Base-by-base conservation (phyloP, 2,113 vertebrate genomes). In the Nannospalax galili region DNA sequence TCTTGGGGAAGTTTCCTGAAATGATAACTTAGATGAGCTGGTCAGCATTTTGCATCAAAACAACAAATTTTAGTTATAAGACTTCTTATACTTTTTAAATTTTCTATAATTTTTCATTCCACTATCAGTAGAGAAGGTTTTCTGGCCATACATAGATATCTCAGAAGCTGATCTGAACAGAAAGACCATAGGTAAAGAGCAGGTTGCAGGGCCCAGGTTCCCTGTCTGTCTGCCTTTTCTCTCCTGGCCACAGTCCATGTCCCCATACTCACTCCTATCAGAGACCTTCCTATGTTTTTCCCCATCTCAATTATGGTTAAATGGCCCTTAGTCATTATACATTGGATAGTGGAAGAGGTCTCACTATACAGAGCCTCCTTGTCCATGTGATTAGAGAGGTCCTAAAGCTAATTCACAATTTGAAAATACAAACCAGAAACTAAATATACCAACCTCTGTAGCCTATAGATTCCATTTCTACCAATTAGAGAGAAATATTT, bases 381-480 rank as follows among this genome's bases (percentile, higher is more conserved):
- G 37, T 58, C 28, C 2, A 10, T 60, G 14, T 81, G 70, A 79
- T 48, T 19, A 11, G 45, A 58, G 16, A 82, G 75, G 35, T 42
- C n/a, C 64, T 22, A 35, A 32, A 91, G 73, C 32, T 81, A 58
- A 82, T 67, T 5, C 52, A 48, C 30, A 67, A 1, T 85, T 92
- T 62, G 78, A 93, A 97, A 90, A 48, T 69, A 24, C 10, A 58
- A 74, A 4, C 89, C n/a, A 84, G 60, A 92, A 42, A 24, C 28
- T 65, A 75, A 93, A 91, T 80, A 78, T 74, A 48, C 3, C 4
- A 62, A 1, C 84, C 30, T 93, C 26, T 62, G 19, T 48, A 69
- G 40, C 28, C 32, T 62, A 48, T 26, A 42, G 32, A 74, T 80
- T 78, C 32, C 37, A 70, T 45, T 69, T 88, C 30, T 87, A 6